Percentiles rank a stretch among this genome's conserved stretches.
phyloP scores from a whole-genome alignment of 2,888 invertebrate genomes.

The Aspidiotus rigidus region DNA sequence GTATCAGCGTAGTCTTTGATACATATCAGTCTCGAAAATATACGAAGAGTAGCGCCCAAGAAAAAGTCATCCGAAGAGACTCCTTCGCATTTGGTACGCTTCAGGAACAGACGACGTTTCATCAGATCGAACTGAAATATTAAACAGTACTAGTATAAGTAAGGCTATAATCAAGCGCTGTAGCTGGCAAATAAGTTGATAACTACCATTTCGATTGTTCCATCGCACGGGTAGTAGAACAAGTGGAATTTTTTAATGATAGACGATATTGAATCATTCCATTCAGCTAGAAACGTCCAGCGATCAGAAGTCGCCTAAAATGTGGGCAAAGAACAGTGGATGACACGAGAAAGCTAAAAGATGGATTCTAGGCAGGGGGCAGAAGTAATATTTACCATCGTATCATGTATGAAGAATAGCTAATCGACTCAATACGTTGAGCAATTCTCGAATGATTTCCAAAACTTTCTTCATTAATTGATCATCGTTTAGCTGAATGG shows the following conservation, averaged over 20 bases:
- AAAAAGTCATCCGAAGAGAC: constrained; percentile 59
- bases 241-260: constrained; percentile 64
- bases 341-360: no score
- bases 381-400: no score
- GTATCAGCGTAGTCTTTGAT: constrained; percentile 64
- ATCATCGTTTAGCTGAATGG: no score
- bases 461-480: no score
- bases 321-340: not conserved
- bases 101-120: constrained; percentile 55
- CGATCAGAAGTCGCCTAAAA: constrained; percentile 35
- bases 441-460: no score
- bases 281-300: constrained; percentile 63
- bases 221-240: constrained; percentile 66
- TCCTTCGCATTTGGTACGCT: constrained; percentile 58
- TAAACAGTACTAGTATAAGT: not conserved
- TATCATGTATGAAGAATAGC: no score
- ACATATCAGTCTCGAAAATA: constrained; percentile 64
- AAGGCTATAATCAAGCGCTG: no score
- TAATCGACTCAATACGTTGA: no score
- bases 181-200: constrained; percentile 14
- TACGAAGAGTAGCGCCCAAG: constrained; percentile 60
- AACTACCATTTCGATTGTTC: constrained; percentile 68
- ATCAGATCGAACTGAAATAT: constrained; percentile 53
- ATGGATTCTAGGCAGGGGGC: no score
- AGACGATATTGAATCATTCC: constrained; percentile 74